These are phyloP conservation scores for Lacerta bilineata DNA, from an alignment of 2,797 vertebrate genomes.

Conservation along the genomic window DNA sequence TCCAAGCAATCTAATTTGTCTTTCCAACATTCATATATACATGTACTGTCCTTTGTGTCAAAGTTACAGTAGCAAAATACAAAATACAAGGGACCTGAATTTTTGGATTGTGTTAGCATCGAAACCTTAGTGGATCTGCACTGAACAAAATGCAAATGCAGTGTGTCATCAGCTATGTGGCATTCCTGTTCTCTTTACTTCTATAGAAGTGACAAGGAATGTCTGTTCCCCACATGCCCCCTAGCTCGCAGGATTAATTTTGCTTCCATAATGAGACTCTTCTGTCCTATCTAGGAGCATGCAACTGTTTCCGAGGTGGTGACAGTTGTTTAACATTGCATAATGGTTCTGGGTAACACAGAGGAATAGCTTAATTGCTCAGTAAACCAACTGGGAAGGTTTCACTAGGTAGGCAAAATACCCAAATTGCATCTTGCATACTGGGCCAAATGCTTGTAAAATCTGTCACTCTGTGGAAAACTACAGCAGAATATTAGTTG, in stretches of 20 bases:
- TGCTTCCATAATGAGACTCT: not conserved
- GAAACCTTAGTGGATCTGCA: not conserved
- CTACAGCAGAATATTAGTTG: not conserved
- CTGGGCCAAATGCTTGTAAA: slow-evolving; percentile 35
- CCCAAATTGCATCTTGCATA: slow-evolving; percentile 44
- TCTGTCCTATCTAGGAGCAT: slow-evolving; percentile 26
- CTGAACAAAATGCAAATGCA: not conserved
- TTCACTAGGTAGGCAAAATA: slow-evolving; percentile 4
- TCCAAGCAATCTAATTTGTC: slow-evolving; percentile 30
- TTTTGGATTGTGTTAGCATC: not conserved
- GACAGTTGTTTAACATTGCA: slow-evolving; percentile 37
- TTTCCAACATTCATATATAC: slow-evolving; percentile 14
- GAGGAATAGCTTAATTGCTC: slow-evolving; percentile 49
- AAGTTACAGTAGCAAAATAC: slow-evolving; percentile 43
- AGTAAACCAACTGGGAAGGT: slow-evolving; percentile 41
- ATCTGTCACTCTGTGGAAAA: slow-evolving; percentile 18
- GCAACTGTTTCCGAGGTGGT: slow-evolving; percentile 39
- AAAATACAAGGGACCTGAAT: slow-evolving; percentile 13
- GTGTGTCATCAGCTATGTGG: not conserved
- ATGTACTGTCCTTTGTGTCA: slow-evolving; percentile 9
- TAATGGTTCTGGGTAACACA: slow-evolving; percentile 44
- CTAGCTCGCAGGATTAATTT: not conserved
- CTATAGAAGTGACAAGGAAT: not conserved
- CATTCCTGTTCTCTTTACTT: slow-evolving; percentile 21
- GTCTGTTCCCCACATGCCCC: not conserved